Evolutionary conservation across 2,113 vertebrate genomes (phyloP), one percentile per base, ranked within the genome.

Genomic region (Callopanchax toddi): DNA sequence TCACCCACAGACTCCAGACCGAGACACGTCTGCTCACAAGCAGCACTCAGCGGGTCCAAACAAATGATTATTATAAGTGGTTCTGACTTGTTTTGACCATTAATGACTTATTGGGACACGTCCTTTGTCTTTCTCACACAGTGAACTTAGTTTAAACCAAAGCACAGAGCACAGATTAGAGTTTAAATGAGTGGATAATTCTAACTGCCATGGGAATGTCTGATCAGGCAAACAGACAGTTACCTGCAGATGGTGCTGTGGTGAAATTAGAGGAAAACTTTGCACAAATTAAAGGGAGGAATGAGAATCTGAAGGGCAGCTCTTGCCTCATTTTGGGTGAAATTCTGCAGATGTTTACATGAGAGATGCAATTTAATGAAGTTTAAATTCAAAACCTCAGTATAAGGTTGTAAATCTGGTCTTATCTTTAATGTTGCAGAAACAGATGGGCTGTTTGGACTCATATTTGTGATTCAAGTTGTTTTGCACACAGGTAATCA

Each of bases 51-150:
- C 76, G 72, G 82, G 82, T 81, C 57, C 69, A 63, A 81, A 86
- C 67, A 87, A 82, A 75, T 76, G 81, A 81, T 83, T 81, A 83
- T 85, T 87, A 73, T 61, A 81, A 86, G 84, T 84, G 69, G 16
- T 56, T 73, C 44, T 71, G 74, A 59, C 77, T 82, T 84, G 78
- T 84, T 79, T 79, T 43, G 43, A 71, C 43, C 59, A 18, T 61
- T 69, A 79, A 77, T 85, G 78, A 78, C 73, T 81, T 74, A 67
- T 49, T 83, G 63, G 74, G 82, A 71, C 49, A 7, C 58, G 36
- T 60, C 59, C 68, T 56, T 69, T 62, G 45, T 29, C 40, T 42
- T 58, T 49, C 55, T 65, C 37, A 53, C 64, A 26, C 43, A 4
- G 56, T 52, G 11, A 37, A 58, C 67, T 51, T 69, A 39, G 59